phyloP scores from a whole-genome alignment of 2,888 invertebrate genomes.

The Alitta virens region DNA sequence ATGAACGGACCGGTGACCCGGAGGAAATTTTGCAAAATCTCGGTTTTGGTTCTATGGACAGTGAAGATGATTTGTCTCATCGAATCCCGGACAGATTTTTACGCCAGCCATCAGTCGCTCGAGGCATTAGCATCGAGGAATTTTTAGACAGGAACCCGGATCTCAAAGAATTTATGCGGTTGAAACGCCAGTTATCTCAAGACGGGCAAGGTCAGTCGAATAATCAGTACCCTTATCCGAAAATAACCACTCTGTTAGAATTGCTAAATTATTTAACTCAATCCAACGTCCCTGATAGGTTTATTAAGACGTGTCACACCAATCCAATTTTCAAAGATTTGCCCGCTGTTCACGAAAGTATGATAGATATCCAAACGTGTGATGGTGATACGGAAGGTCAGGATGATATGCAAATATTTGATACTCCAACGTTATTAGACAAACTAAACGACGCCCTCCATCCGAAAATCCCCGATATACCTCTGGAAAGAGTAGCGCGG shows the following conservation, averaged over 20 bases:
- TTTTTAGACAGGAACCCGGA: conserved; percentile 61
- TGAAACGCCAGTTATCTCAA: conserved; percentile 8
- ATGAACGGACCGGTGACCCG: conserved; percentile 81
- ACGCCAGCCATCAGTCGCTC: conserved; percentile 71
- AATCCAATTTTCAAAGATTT: conserved; percentile 12
- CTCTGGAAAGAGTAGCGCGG: conserved; percentile 3
- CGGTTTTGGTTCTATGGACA: conserved; percentile 52
- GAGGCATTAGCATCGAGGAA: conserved; percentile 74
- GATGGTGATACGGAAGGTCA: neutral
- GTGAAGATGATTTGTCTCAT: conserved; percentile 35
- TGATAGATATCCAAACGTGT: neutral
- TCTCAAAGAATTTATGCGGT: conserved; percentile 28
- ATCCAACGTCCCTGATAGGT: conserved; percentile 14
- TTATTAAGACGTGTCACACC: conserved; percentile 5
- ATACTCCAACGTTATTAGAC: neutral
- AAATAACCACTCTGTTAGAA: neutral
- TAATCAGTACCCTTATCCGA: neutral
- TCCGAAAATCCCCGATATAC: neutral
- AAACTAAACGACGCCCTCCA: neutral
- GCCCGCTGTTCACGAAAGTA: neutral
- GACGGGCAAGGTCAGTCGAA: conserved; percentile 6
- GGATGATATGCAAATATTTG: neutral
- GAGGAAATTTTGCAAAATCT: conserved; percentile 78
- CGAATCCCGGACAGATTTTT: conserved; percentile 82
- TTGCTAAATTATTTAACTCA: conserved; percentile 10